A percentile compares a stretch with the other conserved stretches of the same genome.
These are phyloP conservation scores for Diloba caeruleocephala DNA, from an alignment of 2,888 invertebrate genomes.

Conservation along the genomic window DNA sequence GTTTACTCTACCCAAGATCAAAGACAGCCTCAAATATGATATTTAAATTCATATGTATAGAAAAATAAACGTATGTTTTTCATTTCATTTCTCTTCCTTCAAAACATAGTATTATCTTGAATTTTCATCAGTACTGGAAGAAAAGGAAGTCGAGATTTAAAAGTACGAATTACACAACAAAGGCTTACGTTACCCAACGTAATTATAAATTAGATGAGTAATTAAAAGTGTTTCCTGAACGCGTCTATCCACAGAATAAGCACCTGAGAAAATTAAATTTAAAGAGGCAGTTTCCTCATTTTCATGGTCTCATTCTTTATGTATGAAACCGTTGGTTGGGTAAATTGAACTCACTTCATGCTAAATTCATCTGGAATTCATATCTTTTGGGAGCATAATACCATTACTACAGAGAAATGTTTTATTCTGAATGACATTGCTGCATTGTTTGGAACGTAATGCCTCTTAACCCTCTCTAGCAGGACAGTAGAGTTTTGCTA, in stretches of 20 bases:
- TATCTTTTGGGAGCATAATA: constrained; percentile 62
- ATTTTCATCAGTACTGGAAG: background rate
- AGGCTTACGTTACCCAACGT: constrained; percentile 10
- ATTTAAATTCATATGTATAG: no score
- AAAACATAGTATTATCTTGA: no score
- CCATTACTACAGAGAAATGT: constrained; percentile 52
- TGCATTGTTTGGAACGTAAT: constrained; percentile 40
- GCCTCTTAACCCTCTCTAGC: constrained; percentile 12
- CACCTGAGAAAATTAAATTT: constrained; percentile 48
- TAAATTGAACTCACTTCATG: constrained; percentile 63
- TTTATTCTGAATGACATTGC: constrained; percentile 51
- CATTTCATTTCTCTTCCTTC: no score
- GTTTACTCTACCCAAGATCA: no score
- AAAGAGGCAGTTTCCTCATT: constrained; percentile 53
- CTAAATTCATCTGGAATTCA: constrained; percentile 68
- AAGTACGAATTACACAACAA: constrained; percentile 7
- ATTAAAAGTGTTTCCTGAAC: constrained; percentile 47
- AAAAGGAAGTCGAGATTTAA: background rate
- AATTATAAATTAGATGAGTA: constrained; percentile 41
- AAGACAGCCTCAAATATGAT: no score
- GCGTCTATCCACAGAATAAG: constrained; percentile 29
- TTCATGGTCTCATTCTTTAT: constrained; percentile 71
- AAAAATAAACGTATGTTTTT: no score
- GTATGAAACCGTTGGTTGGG: constrained; percentile 64
- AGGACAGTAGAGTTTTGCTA: constrained; percentile 3